Evolutionary conservation across 1,140 invertebrate genomes (phyloP).

Genomic region (Thaumetopoea pityocampa): DNA sequence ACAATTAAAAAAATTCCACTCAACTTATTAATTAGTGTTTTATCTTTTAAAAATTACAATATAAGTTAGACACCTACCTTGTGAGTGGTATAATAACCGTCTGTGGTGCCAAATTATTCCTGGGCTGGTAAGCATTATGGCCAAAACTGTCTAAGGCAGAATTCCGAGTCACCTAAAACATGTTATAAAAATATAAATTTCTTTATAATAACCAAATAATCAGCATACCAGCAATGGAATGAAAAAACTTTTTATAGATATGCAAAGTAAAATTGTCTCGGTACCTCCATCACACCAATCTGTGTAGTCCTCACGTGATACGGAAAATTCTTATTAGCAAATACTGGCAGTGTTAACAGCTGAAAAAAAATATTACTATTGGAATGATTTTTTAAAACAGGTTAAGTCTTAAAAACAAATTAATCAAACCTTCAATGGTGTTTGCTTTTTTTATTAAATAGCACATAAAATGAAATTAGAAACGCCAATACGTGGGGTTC

Average conservation of each 20-base stretch:
- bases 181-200: slow-evolving; percentile 1
- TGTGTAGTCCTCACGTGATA: slow-evolving; percentile 91
- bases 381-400: background rate
- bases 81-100: slow-evolving; percentile 78
- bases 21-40: too few species aligned
- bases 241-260: too few species aligned
- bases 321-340: slow-evolving; percentile 90
- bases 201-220: too few species aligned
- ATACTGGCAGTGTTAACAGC: slow-evolving; percentile 86
- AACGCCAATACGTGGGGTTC: too few species aligned
- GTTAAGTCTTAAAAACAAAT: too few species aligned
- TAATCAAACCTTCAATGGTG: too few species aligned
- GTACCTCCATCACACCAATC: slow-evolving; percentile 81
- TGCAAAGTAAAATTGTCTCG: too few species aligned
- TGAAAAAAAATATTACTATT: slow-evolving; percentile 58
- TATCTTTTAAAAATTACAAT: slow-evolving; percentile 2
- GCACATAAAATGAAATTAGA: too few species aligned
- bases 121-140: slow-evolving; percentile 79
- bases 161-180: slow-evolving; percentile 58
- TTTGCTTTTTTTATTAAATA: too few species aligned
- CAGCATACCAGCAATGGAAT: too few species aligned
- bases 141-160: slow-evolving; percentile 79
- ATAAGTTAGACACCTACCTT: slow-evolving; percentile 45
- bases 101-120: slow-evolving; percentile 54
- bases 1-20: too few species aligned